phyloP scores from a whole-genome alignment of 2,797 vertebrate genomes.

The Lerista edwardsae region DNA sequence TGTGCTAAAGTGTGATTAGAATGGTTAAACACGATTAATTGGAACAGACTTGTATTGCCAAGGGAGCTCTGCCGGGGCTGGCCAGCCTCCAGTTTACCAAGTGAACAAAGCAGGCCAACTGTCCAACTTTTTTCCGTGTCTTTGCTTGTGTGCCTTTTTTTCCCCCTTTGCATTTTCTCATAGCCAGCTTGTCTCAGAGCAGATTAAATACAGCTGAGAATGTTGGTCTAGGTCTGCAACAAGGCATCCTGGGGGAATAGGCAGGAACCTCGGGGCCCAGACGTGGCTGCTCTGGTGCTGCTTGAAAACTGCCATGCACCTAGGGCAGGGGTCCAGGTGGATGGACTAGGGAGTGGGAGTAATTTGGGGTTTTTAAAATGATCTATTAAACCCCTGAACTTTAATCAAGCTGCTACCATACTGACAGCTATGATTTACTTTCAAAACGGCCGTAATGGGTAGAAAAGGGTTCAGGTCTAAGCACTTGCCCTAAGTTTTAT shows the following conservation, averaged over 20 bases:
- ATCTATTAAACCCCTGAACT: slow-evolving; percentile 99
- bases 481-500: slow-evolving; percentile 72
- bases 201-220: slow-evolving; percentile 99
- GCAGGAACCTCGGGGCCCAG: slow-evolving; percentile 95
- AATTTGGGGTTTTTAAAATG: slow-evolving; percentile 94
- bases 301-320: slow-evolving; percentile 92
- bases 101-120: slow-evolving; percentile 91
- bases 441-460: slow-evolving; percentile 78
- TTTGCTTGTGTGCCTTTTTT: slow-evolving; percentile 80
- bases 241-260: slow-evolving; percentile 91
- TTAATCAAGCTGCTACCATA: slow-evolving; percentile 96
- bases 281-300: slow-evolving; percentile 87
- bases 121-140: slow-evolving; percentile 87
- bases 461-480: slow-evolving; percentile 80
- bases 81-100: slow-evolving; percentile 90
- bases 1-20: slow-evolving; percentile 99
- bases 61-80: slow-evolving; percentile 86
- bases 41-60: slow-evolving; percentile 89
- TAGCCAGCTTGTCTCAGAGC: slow-evolving; percentile 98
- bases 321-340: slow-evolving; percentile 95
- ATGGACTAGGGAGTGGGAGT: slow-evolving; percentile 87
- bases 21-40: slow-evolving; percentile 99
- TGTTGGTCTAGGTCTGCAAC: slow-evolving; percentile 91
- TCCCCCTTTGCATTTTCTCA: slow-evolving; percentile 87
- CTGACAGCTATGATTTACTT: slow-evolving; percentile 92